Conservation (phyloP, 1,140 invertebrate species). For the Drosophila carrolli region DNA sequence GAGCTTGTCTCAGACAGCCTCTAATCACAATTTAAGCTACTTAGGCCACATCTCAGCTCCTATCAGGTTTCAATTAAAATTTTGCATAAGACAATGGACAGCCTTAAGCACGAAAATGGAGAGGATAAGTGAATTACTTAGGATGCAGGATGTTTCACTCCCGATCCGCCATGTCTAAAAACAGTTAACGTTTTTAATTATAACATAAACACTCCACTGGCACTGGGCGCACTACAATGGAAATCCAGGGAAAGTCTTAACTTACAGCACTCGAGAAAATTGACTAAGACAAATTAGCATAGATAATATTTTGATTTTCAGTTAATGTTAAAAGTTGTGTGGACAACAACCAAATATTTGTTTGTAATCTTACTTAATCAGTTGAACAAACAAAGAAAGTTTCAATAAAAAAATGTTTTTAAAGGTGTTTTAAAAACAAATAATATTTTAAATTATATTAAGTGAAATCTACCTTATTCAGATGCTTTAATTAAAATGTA, state of each 20-base stretch:
- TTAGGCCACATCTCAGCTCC: conserved; percentile 5
- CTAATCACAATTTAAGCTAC: conserved; percentile 40
- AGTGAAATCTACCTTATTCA: no score
- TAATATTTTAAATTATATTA: no score
- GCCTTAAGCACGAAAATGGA: conserved; percentile 1
- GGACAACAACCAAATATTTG: no score
- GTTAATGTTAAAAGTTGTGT: no score
- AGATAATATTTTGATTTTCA: no score
- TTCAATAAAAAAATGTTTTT: no score
- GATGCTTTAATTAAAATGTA: no score
- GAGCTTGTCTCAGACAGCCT: conserved; percentile 10
- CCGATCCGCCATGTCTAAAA: conserved; percentile 35
- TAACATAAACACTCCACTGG: conserved; percentile 56
- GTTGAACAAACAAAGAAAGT: no score
- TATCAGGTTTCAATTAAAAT: conserved; percentile 67
- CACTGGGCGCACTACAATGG: conserved; percentile 21
- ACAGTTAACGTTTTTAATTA: conserved; percentile 69
- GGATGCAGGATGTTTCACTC: conserved; percentile 35
- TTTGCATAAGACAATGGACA: conserved; percentile 45
- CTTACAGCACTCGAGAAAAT: not conserved
- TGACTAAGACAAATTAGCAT: not conserved
- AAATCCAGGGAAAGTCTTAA: not conserved
- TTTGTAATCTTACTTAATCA: no score
- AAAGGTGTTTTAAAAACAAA: no score
- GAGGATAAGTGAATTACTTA: conserved; percentile 10